Base-by-base conservation (phyloP, 2,888 invertebrate genomes). In the Lasioglossum leucozonium region DNA sequence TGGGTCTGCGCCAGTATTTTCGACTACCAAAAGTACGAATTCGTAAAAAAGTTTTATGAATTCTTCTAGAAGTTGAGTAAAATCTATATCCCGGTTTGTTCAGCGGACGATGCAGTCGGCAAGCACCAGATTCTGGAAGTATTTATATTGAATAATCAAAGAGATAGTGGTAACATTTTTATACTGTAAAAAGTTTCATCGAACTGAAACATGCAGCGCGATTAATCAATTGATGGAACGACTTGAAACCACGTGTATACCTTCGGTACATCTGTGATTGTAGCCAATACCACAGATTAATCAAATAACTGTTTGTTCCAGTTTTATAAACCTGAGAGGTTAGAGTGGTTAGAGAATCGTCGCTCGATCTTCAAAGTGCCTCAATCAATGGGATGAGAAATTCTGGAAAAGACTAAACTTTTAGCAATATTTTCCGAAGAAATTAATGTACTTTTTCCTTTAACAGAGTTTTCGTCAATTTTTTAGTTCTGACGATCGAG, bases 11-110 rank as follows among this genome's bases (percentile, higher is more conserved):
- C 22, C 65, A 65, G 30, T 65, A 72, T 58, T 76, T 30, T 72
- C 47, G 18, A 13, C 30, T 26, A n/a, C n/a, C 69, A 22, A 11
- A 30, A 75, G 47, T 13, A 40, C 47, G 62, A 78, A 78, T 79
- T 71, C n/a, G 72, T 58, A 51, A 62, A 72, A 84, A 81, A 72
- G 51, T 62, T 77, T 78, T 26, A 37, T 40, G 75, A 84, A 81
- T 84, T 75, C 26, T 55, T 34, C n/a, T 13, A 13, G 30, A 75
- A n/a, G 47, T 77, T 51, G 74, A 85, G 79, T 77, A 71, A 65
- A 77, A 65, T 71, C 77, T 42, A 55, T 62, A 37, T 5, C 40
- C 30, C 4, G 37, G 47, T 42, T 44, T 37, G 47, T 69, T 73
- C 37, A 34, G 11, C 34, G 62, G 22, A 51, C 55, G n/a, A 55